Conservation (phyloP, 2,113 vertebrate species). For the Rafetus swinhoei region DNA sequence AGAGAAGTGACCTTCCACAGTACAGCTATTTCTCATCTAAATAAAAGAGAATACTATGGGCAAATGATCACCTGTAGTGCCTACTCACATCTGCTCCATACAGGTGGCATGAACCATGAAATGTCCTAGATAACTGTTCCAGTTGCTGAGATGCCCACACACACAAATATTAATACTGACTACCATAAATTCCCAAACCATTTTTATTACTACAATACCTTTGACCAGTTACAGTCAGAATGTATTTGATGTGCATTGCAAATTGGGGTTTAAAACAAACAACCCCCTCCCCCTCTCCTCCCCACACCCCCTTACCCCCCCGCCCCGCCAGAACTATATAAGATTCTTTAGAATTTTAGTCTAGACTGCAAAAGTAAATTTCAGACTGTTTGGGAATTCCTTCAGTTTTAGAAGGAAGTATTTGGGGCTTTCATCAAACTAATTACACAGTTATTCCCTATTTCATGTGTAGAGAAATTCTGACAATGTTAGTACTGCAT, state of each 20-base stretch:
- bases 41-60: background rate
- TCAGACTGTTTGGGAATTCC: background rate
- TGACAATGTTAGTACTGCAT: background rate
- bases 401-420: background rate
- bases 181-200: background rate
- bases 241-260: background rate
- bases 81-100: background rate
- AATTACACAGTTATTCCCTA: background rate
- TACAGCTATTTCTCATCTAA: constrained; percentile 11
- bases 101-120: background rate
- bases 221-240: background rate
- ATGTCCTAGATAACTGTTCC: background rate
- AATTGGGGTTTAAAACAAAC: background rate
- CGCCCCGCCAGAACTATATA: background rate
- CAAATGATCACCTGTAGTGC: background rate
- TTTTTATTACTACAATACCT: background rate
- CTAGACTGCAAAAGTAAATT: background rate
- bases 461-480: background rate
- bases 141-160: background rate
- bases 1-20: background rate
- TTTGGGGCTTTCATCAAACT: background rate
- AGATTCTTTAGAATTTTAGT: background rate
- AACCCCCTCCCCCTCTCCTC: too few relatives aligned
- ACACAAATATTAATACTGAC: background rate
- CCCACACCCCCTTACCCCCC: too few relatives aligned